Evolutionary conservation across 1,140 invertebrate genomes (phyloP).

Genomic region (Oncopodura yosiiana): DNA sequence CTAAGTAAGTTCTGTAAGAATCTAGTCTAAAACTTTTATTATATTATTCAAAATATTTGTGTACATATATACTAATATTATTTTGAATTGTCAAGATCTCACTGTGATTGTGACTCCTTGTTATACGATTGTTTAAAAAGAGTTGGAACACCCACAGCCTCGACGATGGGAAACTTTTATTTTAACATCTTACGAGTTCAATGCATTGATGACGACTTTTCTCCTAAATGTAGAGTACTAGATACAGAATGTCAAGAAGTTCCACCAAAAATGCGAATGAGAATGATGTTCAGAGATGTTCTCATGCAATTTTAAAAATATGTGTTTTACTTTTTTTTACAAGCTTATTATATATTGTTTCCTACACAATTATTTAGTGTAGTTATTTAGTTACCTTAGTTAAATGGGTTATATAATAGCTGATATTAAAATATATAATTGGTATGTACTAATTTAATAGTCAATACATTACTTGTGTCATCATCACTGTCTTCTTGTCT

Average conservation of each 20-base stretch:
- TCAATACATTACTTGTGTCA: too few relatives aligned
- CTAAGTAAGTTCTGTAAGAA: slow-evolving; percentile 51
- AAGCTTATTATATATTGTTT: too few relatives aligned
- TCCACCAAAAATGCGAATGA: background rate
- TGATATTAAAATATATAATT: too few relatives aligned
- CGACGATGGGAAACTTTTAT: slow-evolving; percentile 72
- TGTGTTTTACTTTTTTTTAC: background rate
- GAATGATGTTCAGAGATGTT: background rate
- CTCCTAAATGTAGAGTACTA: slow-evolving; percentile 4
- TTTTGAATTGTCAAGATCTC: slow-evolving; percentile 47
- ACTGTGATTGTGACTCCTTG: slow-evolving; percentile 72
- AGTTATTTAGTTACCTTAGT: too few relatives aligned
- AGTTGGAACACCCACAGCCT: slow-evolving; percentile 54
- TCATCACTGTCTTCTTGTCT: too few relatives aligned
- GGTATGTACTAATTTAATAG: too few relatives aligned
- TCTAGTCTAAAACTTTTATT: background rate
- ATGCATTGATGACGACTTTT: slow-evolving; percentile 54
- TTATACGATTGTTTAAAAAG: slow-evolving; percentile 70
- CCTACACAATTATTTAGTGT: too few relatives aligned
- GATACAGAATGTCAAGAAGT: background rate
- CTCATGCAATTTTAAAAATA: background rate
- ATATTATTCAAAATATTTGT: background rate
- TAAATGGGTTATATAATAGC: too few relatives aligned
- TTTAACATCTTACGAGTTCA: slow-evolving; percentile 72
- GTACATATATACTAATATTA: background rate